Base-by-base conservation (phyloP, 2,797 vertebrate species). In the Sciaenops ocellatus region DNA sequence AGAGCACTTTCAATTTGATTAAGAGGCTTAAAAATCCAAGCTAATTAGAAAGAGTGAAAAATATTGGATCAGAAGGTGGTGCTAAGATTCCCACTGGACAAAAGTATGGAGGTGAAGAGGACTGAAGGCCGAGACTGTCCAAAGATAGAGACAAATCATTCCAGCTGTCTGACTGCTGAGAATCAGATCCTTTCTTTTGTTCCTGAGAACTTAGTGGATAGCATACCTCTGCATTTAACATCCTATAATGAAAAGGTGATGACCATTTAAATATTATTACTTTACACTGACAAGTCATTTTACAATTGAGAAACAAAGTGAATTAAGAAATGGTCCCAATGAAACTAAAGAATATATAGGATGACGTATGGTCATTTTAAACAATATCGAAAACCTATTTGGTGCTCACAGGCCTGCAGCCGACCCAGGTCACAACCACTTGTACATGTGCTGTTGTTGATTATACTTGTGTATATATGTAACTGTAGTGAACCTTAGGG, bases 1-100 rank as follows among this genome's bases (percentile, higher is more conserved):
- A 42, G 69, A 80, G 64, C 26, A 38, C 24, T 82, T 85, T 67
- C 63, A 85, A 73, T 82, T 55, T 83, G 77, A 89, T 76, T 85
- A 81, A 82, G 81, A 85, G 79, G 84, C 83, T 91, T 89, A 83
- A 79, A 82, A 82, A 69, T 64, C 68, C 42, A 55, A 88, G 84
- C 81, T 86, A 90, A 91, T 89, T 84, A 80, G 76, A 84, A 81
- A 69, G 54, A 84, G 73, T 47, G 42, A 80, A 71, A 82, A 67
- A 55, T 65, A 68, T 50, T 82, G 61, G 73, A 78, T 81, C 52
- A 26, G 62, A 87, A 79, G 60, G 78, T 62, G 76, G 73, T 42
- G 59, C 52, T 56, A n/a, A 55, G 68, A 77, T 70, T 80, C 72
- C 72, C 68, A 54, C 2, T 34, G 47, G 64, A 82, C 24, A 78